Conservation (phyloP, 2,113 vertebrate genomes). For the Lynx canadensis region DNA sequence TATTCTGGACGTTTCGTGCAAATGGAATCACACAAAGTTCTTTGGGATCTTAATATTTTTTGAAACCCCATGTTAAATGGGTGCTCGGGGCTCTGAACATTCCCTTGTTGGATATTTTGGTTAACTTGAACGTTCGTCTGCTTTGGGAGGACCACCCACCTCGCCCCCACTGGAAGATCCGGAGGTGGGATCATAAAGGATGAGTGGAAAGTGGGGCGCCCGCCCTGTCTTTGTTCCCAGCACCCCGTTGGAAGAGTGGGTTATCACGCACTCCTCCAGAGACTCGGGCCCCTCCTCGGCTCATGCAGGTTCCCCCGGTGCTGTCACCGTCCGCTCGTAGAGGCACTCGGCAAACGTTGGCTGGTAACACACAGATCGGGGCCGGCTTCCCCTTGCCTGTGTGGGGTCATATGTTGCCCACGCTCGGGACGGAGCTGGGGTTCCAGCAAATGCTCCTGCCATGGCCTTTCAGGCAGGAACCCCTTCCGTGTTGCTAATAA, state of each 20-base stretch:
- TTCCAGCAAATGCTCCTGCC: fast-evolving
- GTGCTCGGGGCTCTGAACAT: fast-evolving
- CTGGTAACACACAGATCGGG: neutral
- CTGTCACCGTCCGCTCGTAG: fast-evolving
- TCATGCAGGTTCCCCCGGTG: fast-evolving
- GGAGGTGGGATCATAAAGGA: neutral
- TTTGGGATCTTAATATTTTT: neutral
- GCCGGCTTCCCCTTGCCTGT: neutral
- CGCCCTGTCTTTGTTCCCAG: fast-evolving
- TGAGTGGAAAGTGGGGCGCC: neutral
- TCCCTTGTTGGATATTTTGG: neutral
- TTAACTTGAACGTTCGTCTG: neutral
- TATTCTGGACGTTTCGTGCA: fast-evolving
- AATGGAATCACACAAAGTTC: neutral
- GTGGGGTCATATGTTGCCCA: fast-evolving
- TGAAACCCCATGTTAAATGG: neutral
- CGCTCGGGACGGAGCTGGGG: neutral
- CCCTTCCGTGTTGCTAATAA: neutral
- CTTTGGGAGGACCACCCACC: neutral
- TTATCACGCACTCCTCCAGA: fast-evolving
- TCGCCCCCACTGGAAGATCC: fast-evolving
- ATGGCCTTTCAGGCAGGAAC: neutral
- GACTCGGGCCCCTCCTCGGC: neutral
- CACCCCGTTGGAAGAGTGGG: fast-evolving
- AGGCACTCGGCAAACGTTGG: fast-evolving